Conservation (phyloP, 2,888 invertebrate genomes). For the Notodonta dromedarius region DNA sequence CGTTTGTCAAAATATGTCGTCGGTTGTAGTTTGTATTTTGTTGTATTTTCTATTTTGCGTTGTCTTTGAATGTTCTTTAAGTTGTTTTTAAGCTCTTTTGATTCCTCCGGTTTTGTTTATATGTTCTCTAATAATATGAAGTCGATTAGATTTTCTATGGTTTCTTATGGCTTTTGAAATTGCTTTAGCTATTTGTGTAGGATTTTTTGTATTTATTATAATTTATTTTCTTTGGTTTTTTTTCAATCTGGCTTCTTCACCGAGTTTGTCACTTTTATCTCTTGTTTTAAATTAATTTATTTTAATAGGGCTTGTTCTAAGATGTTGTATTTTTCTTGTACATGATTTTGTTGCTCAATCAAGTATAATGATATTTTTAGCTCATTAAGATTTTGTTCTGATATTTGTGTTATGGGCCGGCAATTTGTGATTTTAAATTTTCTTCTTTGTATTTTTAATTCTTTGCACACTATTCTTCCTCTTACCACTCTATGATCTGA, state of each 20-base stretch:
- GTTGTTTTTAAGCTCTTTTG: constrained; percentile 28
- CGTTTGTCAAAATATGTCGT: background rate
- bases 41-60: constrained; percentile 7
- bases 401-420: no score
- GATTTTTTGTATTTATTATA: constrained; percentile 5
- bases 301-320: background rate
- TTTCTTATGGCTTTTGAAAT: background rate
- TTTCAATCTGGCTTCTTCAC: background rate
- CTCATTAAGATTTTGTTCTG: no score
- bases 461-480: no score
- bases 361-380: background rate
- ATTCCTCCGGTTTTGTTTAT: constrained; percentile 29
- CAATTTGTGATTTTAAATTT: no score
- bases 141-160: constrained; percentile 2
- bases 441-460: no score
- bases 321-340: constrained; percentile 8
- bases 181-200: background rate
- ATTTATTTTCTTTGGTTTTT: background rate
- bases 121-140: constrained; percentile 15
- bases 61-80: constrained; percentile 24
- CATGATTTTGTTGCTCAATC: background rate
- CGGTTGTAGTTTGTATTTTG: constrained; percentile 1
- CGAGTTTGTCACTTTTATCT: background rate
- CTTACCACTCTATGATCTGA: no score
- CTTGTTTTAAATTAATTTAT: background rate